phyloP scores from a whole-genome alignment of 2,113 vertebrate genomes.

The Zosterops japonicus region DNA sequence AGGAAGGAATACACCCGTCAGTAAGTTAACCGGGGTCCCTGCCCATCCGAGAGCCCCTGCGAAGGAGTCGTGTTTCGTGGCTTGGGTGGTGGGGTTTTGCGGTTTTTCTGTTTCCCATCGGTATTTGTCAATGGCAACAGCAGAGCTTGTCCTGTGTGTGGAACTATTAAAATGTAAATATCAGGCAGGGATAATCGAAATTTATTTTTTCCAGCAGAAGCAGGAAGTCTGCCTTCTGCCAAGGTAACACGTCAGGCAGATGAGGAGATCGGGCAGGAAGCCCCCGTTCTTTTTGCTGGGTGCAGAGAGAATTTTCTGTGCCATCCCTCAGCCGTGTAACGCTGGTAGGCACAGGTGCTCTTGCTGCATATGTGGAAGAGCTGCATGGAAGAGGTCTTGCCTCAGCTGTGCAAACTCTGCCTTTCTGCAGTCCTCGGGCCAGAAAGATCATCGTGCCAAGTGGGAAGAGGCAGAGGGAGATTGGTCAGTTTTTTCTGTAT shows the following conservation, averaged over 20 bases:
- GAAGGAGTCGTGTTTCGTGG: too few relatives aligned
- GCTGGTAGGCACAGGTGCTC: background rate
- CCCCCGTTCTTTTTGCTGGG: fast-evolving
- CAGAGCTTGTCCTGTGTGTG: background rate
- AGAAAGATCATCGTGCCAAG: fast-evolving
- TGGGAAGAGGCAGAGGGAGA: background rate
- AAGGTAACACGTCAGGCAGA: fast-evolving
- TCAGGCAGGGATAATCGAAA: background rate
- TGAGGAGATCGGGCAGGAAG: background rate
- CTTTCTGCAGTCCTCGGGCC: background rate
- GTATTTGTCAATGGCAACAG: background rate
- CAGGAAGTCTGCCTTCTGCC: background rate
- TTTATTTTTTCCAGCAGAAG: background rate
- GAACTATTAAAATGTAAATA: background rate
- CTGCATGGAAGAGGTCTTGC: background rate
- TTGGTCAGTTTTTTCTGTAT: background rate
- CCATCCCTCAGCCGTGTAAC: fast-evolving
- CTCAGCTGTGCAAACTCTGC: background rate
- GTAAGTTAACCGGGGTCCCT: background rate
- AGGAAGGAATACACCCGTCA: background rate
- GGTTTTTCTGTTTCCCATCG: fast-evolving
- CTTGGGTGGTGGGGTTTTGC: background rate
- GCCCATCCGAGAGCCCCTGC: fast-evolving
- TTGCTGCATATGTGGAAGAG: background rate
- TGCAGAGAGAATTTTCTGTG: background rate